A percentile compares a stretch with the other conserved stretches of the same genome.
phyloP scores from a whole-genome alignment of 2,113 vertebrate species.

The Ictalurus punctatus region DNA sequence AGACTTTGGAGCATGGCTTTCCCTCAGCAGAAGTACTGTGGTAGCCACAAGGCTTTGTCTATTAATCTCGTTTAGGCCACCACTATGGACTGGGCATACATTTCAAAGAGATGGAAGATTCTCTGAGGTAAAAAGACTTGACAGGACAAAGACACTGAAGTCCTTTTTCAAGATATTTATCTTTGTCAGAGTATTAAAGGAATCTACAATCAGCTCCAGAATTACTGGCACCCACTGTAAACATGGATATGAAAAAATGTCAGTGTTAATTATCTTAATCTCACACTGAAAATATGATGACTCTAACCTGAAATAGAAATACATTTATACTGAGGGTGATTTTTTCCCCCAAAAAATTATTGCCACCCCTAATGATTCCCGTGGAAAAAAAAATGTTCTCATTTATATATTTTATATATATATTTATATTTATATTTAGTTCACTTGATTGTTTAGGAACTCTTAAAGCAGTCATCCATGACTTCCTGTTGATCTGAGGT shows the following conservation, averaged over 20 bases:
- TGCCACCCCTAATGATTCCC: background rate
- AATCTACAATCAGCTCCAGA: background rate
- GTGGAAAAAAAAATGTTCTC: background rate
- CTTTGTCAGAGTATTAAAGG: background rate
- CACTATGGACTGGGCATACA: background rate
- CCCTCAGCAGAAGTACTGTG: conserved; percentile 55
- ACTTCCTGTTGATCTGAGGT: background rate
- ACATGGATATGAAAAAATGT: background rate
- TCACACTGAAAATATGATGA: background rate
- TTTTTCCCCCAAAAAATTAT: background rate
- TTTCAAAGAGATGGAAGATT: conserved; percentile 5
- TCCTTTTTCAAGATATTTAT: background rate
- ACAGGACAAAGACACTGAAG: background rate
- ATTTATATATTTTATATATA: background rate
- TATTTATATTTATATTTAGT: background rate
- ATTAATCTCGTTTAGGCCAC: conserved; percentile 9
- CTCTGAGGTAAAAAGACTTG: background rate
- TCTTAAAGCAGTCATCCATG: background rate
- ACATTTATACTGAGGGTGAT: background rate
- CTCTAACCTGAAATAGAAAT: background rate
- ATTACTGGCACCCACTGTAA: background rate
- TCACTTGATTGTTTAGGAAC: background rate
- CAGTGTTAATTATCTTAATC: background rate
- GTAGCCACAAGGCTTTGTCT: conserved; percentile 18
- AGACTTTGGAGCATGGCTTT: conserved; percentile 62